phyloP scores from a whole-genome alignment of 2,888 invertebrate genomes.

The Hylaea fasciaria region DNA sequence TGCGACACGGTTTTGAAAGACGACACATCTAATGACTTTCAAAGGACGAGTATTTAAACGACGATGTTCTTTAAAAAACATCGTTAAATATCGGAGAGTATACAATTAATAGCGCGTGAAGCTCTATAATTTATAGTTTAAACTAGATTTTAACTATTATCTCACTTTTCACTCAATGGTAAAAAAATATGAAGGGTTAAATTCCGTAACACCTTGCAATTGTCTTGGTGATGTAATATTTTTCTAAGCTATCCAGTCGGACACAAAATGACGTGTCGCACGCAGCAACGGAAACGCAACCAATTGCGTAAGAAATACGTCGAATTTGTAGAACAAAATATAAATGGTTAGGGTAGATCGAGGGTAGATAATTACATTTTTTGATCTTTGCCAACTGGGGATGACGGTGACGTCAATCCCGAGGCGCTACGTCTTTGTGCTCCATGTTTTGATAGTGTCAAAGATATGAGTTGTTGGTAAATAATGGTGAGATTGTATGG shows the following conservation, averaged over 20 bases:
- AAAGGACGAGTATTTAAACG: too few species aligned
- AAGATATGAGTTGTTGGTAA: constrained; percentile 64
- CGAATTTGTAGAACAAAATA: constrained; percentile 85
- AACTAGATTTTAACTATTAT: too few species aligned
- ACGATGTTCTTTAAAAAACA: too few species aligned
- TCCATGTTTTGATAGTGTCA: constrained; percentile 77
- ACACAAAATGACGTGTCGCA: constrained; percentile 13
- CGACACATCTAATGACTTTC: not conserved
- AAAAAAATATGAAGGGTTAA: too few species aligned
- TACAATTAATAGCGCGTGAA: too few species aligned
- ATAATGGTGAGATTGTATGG: constrained; percentile 41
- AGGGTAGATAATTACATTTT: constrained; percentile 85
- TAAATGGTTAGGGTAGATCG: constrained; percentile 82
- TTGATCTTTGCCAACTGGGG: constrained; percentile 79
- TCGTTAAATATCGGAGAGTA: too few species aligned
- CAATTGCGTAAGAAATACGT: constrained; percentile 79
- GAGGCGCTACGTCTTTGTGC: constrained; percentile 56
- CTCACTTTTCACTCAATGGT: too few species aligned
- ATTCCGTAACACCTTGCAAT: too few species aligned
- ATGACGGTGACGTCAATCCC: constrained; percentile 54
- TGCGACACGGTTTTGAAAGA: constrained; percentile 39
- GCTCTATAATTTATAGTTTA: too few species aligned
- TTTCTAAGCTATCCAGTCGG: too few species aligned
- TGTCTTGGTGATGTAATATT: too few species aligned
- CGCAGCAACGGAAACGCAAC: constrained; percentile 54